Base-by-base conservation (phyloP, 1,140 invertebrate genomes). In the Wiebesia pumilae region DNA sequence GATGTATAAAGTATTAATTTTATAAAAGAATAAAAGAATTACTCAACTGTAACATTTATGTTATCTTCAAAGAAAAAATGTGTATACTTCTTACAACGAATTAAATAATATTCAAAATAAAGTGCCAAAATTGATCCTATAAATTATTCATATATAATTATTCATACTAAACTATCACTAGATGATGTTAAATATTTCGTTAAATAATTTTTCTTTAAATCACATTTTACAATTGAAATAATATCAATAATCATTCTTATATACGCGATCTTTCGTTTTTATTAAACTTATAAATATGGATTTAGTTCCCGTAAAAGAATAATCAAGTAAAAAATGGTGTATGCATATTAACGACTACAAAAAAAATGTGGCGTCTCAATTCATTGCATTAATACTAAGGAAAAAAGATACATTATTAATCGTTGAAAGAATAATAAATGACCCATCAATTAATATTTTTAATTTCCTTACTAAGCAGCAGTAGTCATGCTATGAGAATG, bases 401-500 rank as follows among this genome's bases (percentile, higher is more conserved):
- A 69, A 35, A 3, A 35, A 16, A 69, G 16, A 69, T 35, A 0
- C 30, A 9, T 24, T 38, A 71, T 71, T 69, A 33, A 71, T 30
- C 3, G 19, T 58, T 58, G 19, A 80, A 47, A 80, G 27, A 62
- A 62, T 58, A 62, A 80, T 58, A 62, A 30, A 51, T 12, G 4
- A 80, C 4, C 2, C 51, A 12, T 27, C n/a, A 27, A 73, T 83
- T 83, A 73, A 83, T 73, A 83, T 75, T 83, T 43, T n/a, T 58
- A 83, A 83, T 75, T 77, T 47, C 9, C 35, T 51, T 1, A 14
- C 47, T 43, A 47, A 24, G 1, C 9, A 3, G 21, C 27, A n/a
- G 10, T 47, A n/a, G 40, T 6, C n/a, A 24, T 40, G 10, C 38
- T 40, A 73, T 6, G 14, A 30, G n/a, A 30, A 38, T 19, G n/a